phyloP scores from a whole-genome alignment of 2,888 invertebrate genomes.

The Cataglyphis albicans region DNA sequence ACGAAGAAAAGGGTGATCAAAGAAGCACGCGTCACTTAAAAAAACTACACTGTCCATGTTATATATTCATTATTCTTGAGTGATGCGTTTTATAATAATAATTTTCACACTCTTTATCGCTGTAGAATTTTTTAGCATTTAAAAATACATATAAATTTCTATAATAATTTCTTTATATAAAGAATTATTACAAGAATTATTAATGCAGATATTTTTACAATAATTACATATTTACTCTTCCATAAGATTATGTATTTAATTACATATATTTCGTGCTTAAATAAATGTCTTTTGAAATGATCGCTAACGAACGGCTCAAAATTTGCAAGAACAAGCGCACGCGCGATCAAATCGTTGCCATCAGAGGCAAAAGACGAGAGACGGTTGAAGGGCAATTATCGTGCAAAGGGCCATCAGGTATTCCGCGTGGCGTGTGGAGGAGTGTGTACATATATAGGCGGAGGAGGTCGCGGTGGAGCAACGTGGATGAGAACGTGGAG shows the following conservation, averaged over 20 bases:
- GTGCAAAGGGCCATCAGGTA: slow-evolving; percentile 58
- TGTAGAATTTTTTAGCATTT: background rate
- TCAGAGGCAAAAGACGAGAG: slow-evolving; percentile 40
- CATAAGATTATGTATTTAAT: background rate
- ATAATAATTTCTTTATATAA: background rate
- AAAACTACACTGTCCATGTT: background rate
- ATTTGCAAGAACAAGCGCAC: slow-evolving; percentile 50
- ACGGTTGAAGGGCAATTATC: slow-evolving; percentile 67
- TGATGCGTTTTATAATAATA: background rate
- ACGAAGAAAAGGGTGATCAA: slow-evolving; percentile 37
- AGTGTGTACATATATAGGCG: slow-evolving; percentile 35
- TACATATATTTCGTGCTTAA: background rate
- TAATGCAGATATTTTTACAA: background rate
- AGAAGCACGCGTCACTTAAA: slow-evolving; percentile 27
- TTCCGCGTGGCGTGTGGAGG: slow-evolving; percentile 52
- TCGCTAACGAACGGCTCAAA: slow-evolving; percentile 42
- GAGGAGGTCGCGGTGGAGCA: slow-evolving; percentile 37
- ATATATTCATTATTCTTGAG: background rate
- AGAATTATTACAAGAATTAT: background rate
- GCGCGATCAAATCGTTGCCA: slow-evolving; percentile 58
- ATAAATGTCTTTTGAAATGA: background rate
- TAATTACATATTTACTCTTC: background rate
- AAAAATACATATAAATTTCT: background rate
- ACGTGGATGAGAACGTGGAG: slow-evolving; percentile 17
- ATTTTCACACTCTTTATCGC: background rate